Evolutionary conservation across 2,888 invertebrate genomes (phyloP).

Genomic region (Phymatocera aterrima): DNA sequence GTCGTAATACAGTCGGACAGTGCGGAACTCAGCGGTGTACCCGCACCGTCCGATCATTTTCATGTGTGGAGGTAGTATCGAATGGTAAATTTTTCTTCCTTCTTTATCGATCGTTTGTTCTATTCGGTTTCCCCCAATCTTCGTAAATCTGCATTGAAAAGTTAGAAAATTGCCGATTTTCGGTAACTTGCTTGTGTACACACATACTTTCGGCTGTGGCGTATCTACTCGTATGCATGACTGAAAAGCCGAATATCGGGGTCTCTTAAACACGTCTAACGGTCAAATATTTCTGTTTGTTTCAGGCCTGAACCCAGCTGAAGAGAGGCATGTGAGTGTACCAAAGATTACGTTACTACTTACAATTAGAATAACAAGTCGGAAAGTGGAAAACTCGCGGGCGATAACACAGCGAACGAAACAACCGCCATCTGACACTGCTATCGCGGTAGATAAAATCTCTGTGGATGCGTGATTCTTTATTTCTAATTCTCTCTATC

Average conservation of each 20-base stretch:
- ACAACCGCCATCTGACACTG: neutral
- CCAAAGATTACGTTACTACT: slow-evolving; percentile 23
- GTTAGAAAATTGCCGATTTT: no score
- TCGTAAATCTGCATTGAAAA: no score
- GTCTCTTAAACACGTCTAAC: slow-evolving; percentile 25
- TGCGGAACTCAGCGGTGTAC: no score
- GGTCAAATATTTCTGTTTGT: slow-evolving; percentile 57
- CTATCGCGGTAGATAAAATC: neutral
- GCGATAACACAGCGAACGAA: neutral
- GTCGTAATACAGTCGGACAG: no score
- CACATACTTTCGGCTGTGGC: no score
- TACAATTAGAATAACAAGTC: neutral
- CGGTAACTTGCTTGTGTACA: no score
- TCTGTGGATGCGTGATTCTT: neutral
- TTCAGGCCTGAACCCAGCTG: slow-evolving; percentile 80
- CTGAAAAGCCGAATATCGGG: slow-evolving; percentile 13
- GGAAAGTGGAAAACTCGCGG: neutral
- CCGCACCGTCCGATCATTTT: no score
- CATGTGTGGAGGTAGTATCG: no score
- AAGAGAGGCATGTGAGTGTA: slow-evolving; percentile 82
- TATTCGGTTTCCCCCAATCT: no score
- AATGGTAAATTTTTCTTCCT: no score
- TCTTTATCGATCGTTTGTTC: no score
- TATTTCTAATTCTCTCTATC: neutral
- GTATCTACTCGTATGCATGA: no score